A percentile compares a stretch with the other conserved stretches of the same genome.
These are phyloP conservation scores for Orussus abietinus DNA, from an alignment of 1,140 invertebrate genomes.

Conservation along the genomic window DNA sequence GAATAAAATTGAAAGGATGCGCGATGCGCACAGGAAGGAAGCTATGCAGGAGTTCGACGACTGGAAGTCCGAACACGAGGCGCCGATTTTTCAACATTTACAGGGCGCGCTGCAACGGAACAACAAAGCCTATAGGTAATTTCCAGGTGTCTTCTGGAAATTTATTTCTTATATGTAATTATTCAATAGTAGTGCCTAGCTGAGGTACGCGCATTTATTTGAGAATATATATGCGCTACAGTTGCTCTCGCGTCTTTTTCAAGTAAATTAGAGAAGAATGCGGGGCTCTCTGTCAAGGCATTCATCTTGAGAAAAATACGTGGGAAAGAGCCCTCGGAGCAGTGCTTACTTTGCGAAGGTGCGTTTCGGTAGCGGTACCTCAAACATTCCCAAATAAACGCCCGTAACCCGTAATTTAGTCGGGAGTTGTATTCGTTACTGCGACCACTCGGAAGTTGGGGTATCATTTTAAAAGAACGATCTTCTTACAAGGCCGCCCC, in stretches of 20 bases:
- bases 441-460: neutral
- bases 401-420: neutral
- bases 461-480: neutral
- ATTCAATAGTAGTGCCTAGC: too few relatives aligned
- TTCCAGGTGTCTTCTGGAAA: slow-evolving; percentile 6
- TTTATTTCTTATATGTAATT: neutral
- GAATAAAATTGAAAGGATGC: slow-evolving; percentile 57
- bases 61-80: slow-evolving; percentile 54
- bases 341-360: neutral
- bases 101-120: slow-evolving; percentile 31
- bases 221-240: neutral
- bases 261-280: neutral
- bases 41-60: slow-evolving; percentile 65
- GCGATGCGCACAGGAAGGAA: slow-evolving; percentile 56
- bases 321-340: neutral
- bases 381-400: slow-evolving; percentile 1
- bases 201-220: neutral
- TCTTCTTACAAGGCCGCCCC: slow-evolving; percentile 22
- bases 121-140: slow-evolving; percentile 33
- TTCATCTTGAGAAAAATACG: neutral
- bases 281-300: too few relatives aligned
- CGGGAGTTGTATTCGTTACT: neutral
- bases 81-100: slow-evolving; percentile 30
- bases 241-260: neutral
- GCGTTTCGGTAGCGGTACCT: neutral